These are phyloP conservation scores for Paradoxurus hermaphroditus DNA, from an alignment of 2,113 vertebrate species.

Conservation along the genomic window DNA sequence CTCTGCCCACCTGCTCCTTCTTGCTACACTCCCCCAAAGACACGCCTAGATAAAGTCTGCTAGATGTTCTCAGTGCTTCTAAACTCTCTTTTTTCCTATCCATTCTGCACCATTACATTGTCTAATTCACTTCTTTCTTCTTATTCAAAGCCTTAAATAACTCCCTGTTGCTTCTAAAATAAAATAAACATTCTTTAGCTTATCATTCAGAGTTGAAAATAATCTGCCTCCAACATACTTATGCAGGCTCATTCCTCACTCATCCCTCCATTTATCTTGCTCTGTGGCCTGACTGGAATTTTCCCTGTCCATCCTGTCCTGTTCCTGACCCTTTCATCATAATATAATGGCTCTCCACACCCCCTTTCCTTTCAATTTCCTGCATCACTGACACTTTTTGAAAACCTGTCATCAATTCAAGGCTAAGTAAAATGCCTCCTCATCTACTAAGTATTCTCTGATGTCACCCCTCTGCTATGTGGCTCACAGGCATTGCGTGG, in stretches of 20 bases:
- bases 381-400: not conserved
- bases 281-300: not conserved
- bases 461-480: not conserved
- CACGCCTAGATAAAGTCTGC: not conserved
- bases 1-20: not conserved
- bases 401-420: not conserved
- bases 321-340: not conserved
- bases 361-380: not conserved
- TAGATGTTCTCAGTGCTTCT: not conserved
- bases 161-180: not conserved
- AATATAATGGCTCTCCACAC: not conserved
- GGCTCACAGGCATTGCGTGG: not conserved
- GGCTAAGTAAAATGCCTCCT: not conserved
- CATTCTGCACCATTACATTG: not conserved
- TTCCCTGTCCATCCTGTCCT: not conserved
- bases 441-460: not conserved
- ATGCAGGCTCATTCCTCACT: not conserved
- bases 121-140: not conserved
- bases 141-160: not conserved
- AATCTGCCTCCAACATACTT: not conserved
- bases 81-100: not conserved
- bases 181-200: not conserved
- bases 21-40: not conserved
- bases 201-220: not conserved
- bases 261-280: not conserved